These are phyloP conservation scores for Palythoa heliodiscus DNA, from an alignment of 92 coral and sea anemone species.

Conservation along the genomic window DNA sequence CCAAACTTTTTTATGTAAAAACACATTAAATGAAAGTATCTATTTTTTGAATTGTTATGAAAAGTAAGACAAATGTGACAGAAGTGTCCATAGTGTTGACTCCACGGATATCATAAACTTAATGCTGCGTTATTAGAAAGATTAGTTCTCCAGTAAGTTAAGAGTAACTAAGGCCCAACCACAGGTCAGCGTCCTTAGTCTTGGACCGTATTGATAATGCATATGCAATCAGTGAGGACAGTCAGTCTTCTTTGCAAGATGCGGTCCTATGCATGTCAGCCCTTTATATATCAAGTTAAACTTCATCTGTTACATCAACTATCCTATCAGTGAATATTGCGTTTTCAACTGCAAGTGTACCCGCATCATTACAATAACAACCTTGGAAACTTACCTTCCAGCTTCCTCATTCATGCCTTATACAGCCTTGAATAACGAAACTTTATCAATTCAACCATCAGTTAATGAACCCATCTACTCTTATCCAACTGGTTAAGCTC, in stretches of 20 bases:
- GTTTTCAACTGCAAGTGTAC: neutral
- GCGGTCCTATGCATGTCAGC: neutral
- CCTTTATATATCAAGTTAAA: neutral
- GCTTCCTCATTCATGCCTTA: neutral
- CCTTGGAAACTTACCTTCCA: neutral
- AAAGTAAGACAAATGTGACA: too few relatives aligned
- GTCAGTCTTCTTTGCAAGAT: neutral
- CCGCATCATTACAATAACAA: neutral
- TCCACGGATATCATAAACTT: too few relatives aligned
- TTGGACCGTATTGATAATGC: neutral
- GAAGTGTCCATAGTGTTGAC: too few relatives aligned
- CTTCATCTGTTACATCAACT: neutral
- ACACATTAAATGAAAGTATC: too few relatives aligned
- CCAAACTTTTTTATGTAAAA: too few relatives aligned
- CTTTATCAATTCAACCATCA: neutral
- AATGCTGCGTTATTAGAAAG: too few relatives aligned
- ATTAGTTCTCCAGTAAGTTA: neutral
- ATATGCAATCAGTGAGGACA: neutral
- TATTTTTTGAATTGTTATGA: too few relatives aligned
- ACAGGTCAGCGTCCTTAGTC: neutral
- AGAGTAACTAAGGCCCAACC: conserved; percentile 5
- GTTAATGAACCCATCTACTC: neutral
- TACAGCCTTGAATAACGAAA: neutral
- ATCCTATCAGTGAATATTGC: neutral
- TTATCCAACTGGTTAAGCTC: neutral